Conservation (phyloP, 2,113 vertebrate genomes). For the Antennarius striatus region DNA sequence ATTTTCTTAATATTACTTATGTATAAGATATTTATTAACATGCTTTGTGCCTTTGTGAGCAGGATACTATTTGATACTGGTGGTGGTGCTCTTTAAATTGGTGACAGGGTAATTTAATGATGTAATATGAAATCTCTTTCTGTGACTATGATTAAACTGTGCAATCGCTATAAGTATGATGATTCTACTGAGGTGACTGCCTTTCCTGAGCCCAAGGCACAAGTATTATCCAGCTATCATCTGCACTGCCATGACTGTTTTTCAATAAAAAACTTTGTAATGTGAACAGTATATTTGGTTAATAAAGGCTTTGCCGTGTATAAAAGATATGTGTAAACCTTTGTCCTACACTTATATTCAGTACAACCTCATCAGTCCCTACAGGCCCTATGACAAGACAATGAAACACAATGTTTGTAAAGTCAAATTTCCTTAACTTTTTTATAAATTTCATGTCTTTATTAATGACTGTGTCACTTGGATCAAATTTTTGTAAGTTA, state of each 20-base stretch:
- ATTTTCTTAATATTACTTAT: slow-evolving; percentile 59
- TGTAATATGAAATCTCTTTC: slow-evolving; percentile 6
- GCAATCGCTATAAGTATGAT: slow-evolving; percentile 17
- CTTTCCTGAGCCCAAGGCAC: slow-evolving; percentile 62
- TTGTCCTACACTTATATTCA: not conserved
- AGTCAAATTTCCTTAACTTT: no score
- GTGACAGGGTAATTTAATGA: slow-evolving; percentile 20
- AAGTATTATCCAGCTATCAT: slow-evolving; percentile 43
- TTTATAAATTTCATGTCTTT: no score
- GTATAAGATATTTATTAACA: slow-evolving; percentile 70
- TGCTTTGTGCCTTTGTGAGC: slow-evolving; percentile 60
- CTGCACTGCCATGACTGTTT: slow-evolving; percentile 52
- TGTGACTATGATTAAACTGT: slow-evolving; percentile 22
- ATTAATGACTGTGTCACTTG: no score
- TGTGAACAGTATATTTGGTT: slow-evolving; percentile 36
- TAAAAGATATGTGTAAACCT: not conserved
- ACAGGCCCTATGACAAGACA: no score
- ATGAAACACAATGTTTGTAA: no score
- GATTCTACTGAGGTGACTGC: slow-evolving; percentile 47
- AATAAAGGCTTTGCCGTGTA: slow-evolving; percentile 50
- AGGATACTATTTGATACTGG: slow-evolving; percentile 32
- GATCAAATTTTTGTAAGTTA: no score
- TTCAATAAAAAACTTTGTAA: slow-evolving; percentile 32
- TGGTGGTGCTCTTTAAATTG: slow-evolving; percentile 32
- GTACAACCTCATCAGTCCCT: not conserved